phyloP scores from a whole-genome alignment of 30 jellyfish, hydroid and myxozoan species.

The Haliclystus octoradiatus region DNA sequence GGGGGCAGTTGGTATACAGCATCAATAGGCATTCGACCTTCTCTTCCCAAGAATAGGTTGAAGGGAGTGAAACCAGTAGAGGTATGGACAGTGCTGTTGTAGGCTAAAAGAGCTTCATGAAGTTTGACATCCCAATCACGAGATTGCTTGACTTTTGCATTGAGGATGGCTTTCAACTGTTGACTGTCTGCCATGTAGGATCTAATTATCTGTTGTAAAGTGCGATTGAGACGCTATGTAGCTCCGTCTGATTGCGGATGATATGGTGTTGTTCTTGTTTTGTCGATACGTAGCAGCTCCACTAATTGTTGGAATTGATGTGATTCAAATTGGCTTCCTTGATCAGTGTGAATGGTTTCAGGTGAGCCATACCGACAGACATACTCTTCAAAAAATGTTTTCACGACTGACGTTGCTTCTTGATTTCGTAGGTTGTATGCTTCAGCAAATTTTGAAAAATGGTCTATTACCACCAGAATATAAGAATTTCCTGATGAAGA shows the following conservation, averaged over 20 bases:
- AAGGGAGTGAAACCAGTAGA: too few species aligned
- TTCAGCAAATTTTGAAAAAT: conserved; percentile 37
- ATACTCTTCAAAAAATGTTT: conserved; percentile 3
- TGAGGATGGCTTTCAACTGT: too few species aligned
- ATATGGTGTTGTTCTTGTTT: neutral
- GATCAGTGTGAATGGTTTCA: conserved; percentile 14
- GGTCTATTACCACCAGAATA: conserved; percentile 39
- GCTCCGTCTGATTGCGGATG: neutral
- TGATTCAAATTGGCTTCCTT: conserved; percentile 15
- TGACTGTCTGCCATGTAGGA: too few species aligned
- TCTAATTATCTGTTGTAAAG: too few species aligned
- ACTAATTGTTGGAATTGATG: neutral
- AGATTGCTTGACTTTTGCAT: too few species aligned
- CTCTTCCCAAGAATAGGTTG: too few species aligned
- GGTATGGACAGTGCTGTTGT: too few species aligned
- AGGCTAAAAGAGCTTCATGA: too few species aligned
- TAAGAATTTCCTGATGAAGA: conserved; percentile 38
- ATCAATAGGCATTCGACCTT: too few species aligned
- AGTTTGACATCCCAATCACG: too few species aligned
- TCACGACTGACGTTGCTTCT: conserved; percentile 29
- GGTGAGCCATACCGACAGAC: conserved; percentile 39
- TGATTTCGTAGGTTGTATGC: conserved; percentile 29
- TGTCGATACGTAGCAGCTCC: neutral
- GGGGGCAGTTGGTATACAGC: too few species aligned
- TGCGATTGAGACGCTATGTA: too few species aligned